Conservation (phyloP, 2,113 vertebrate species). For the Elephas maximus region DNA sequence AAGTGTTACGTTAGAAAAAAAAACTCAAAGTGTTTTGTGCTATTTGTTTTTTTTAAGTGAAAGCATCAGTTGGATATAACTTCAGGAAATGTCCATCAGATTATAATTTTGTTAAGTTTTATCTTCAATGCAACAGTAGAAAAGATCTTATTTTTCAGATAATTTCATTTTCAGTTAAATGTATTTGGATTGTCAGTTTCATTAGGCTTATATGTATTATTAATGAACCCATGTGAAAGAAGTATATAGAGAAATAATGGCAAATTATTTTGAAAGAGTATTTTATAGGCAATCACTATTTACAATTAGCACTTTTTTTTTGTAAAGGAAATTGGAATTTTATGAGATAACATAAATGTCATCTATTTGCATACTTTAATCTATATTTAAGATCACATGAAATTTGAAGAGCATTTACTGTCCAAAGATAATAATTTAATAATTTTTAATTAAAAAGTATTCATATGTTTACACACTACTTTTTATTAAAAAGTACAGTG, state of each 20-base stretch:
- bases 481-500: background rate
- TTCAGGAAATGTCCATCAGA: background rate
- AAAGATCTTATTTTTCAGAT: background rate
- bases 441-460: background rate
- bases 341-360: background rate
- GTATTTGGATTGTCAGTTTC: background rate
- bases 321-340: background rate
- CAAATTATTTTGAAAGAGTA: slow-evolving; percentile 1
- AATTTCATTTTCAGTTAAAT: background rate
- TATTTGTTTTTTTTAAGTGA: slow-evolving; percentile 7
- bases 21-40: background rate
- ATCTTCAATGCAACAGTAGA: background rate
- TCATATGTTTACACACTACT: background rate
- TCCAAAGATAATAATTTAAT: background rate
- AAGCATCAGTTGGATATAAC: background rate
- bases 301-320: background rate
- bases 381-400: background rate
- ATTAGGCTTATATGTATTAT: slow-evolving; percentile 1
- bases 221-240: background rate
- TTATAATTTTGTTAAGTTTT: background rate
- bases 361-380: background rate
- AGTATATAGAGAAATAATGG: background rate
- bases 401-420: background rate
- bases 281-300: background rate
- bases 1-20: background rate